Percentiles rank a stretch among this genome's conserved stretches.
phyloP scores from a whole-genome alignment of 53 echinoderm and acorn worm species.

The Pentamera pediparva region DNA sequence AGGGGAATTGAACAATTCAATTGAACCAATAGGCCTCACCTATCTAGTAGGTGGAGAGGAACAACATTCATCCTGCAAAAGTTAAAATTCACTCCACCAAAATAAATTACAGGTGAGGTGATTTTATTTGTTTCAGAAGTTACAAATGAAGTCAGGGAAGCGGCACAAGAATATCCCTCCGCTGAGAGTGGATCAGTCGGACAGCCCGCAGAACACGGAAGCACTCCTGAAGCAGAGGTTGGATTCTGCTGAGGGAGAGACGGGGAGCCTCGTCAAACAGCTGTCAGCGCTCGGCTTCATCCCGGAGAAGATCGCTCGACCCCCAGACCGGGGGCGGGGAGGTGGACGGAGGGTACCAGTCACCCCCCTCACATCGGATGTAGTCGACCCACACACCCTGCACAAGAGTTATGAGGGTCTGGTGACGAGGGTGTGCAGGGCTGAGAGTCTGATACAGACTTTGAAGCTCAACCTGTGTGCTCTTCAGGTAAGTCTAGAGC shows the following conservation, averaged over 20 bases:
- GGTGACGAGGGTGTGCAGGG: conserved; percentile 67
- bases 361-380: conserved; percentile 52
- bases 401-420: conserved; percentile 69
- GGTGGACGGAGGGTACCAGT: conserved; percentile 20
- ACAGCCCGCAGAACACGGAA: conserved; percentile 29
- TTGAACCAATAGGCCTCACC: too few relatives aligned
- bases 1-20: too few relatives aligned
- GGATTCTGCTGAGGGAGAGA: conserved; percentile 71
- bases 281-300: conserved; percentile 63
- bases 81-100: too few relatives aligned
- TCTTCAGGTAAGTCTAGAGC: conserved; percentile 53
- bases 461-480: conserved; percentile 87
- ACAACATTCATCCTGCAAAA: too few relatives aligned
- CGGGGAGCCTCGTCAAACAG: conserved; percentile 60
- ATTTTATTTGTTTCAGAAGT: too few relatives aligned
- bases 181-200: neutral
- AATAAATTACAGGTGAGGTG: too few relatives aligned
- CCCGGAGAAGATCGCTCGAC: neutral
- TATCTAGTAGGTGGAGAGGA: too few relatives aligned
- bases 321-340: neutral
- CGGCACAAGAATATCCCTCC: neutral
- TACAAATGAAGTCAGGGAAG: conserved; percentile 1
- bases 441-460: conserved; percentile 89
- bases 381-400: conserved; percentile 55
- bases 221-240: conserved; percentile 70